These are phyloP conservation scores for Rhinichthys klamathensis DNA, from an alignment of 2,113 vertebrate genomes.

Conservation along the genomic window DNA sequence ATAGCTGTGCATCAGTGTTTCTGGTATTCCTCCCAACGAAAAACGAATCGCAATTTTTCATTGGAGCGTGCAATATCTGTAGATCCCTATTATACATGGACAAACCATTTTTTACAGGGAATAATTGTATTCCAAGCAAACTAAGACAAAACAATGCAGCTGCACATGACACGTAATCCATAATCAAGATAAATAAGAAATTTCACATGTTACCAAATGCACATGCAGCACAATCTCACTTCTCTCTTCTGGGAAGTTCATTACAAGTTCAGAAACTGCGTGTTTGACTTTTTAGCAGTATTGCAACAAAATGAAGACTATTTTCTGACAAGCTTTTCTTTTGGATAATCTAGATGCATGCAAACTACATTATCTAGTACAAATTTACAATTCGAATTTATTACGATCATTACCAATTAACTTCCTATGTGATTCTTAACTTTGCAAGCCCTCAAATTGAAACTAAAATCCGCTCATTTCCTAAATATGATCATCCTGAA, in stretches of 20 bases:
- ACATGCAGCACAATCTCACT: neutral
- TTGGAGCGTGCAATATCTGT: neutral
- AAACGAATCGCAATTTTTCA: neutral
- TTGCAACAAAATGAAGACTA: neutral
- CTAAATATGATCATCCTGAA: neutral
- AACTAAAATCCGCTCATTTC: neutral
- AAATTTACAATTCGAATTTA: neutral
- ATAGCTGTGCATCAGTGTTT: neutral
- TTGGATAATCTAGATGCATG: neutral
- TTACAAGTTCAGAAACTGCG: neutral
- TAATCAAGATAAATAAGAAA: neutral
- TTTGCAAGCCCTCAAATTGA: neutral
- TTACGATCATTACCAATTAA: neutral
- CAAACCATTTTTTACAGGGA: slow-evolving; percentile 19
- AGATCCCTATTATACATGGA: slow-evolving; percentile 28
- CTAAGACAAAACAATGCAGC: slow-evolving; percentile 3
- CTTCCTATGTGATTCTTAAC: neutral
- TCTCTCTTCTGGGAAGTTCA: neutral
- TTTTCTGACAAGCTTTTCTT: neutral
- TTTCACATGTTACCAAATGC: neutral
- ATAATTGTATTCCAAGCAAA: neutral
- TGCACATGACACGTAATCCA: neutral
- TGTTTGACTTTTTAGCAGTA: neutral
- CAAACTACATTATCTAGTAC: neutral
- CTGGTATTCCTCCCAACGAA: neutral